Base-by-base conservation (phyloP, 2,797 vertebrate genomes). In the Alosa sapidissima region DNA sequence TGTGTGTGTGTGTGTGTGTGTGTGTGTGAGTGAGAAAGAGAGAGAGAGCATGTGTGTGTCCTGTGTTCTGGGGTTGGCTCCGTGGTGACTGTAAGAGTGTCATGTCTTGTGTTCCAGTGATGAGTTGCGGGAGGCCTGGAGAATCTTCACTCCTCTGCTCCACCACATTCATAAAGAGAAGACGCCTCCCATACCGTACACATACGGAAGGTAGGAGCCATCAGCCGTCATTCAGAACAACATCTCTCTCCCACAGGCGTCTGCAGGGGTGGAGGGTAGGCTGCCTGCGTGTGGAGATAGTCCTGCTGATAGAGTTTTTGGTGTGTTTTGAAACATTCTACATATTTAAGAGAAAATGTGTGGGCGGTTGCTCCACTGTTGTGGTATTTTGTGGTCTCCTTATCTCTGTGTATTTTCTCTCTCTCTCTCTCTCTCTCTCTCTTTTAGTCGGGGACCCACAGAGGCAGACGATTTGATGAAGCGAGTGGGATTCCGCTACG, bases 121-220 rank as follows among this genome's bases (percentile, higher is more conserved):
- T 82, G 97, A 98, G 91, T 92, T 98, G 81, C 96, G 94, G 85
- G 97, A 98, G 93, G 97, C 97, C 21, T 98, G 97, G 97, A 95
- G 97, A 85, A 98, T 98, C 91, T 98, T 98, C 91, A 98, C 97
- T 0, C 97, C 97, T 0, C 91, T 98, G 72, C 95, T 98, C 86
- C 97, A 98, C 91, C 91, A 94, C 83, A 96, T 98, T 0, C 97
- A 98, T 86, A 88, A 62, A 0, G 95, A 97, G 86, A 97, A 95
- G 90, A 92, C 90, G 0, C 91, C 91, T 75, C 97, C 97, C 1
- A 91, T 96, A 86, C 90, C 95, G 82, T 98, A 98, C 82, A 91
- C 91, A 89, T 97, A 97, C 5, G 97, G 97, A 91, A 98, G 97
- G 97, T 98, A 91, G 88, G 92, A 62, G 54, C 7, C n/a, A 7